phyloP scores from a whole-genome alignment of 30 jellyfish, hydroid and myxozoan species.

The Clytia hemisphaerica region DNA sequence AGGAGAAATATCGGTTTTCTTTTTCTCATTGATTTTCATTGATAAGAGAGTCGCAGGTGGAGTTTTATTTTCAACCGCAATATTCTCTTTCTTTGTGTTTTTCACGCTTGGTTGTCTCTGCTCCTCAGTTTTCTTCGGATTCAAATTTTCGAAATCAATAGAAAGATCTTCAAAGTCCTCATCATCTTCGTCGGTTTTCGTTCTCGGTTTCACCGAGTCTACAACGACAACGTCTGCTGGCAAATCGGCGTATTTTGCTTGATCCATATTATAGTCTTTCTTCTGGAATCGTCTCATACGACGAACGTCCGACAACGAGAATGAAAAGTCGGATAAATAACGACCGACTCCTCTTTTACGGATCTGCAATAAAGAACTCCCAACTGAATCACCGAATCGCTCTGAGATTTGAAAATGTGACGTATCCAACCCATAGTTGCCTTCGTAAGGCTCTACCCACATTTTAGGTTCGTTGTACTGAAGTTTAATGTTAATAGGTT shows the following conservation, averaged over 20 bases:
- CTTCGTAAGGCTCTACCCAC: conserved; percentile 13
- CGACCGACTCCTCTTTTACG: conserved; percentile 22
- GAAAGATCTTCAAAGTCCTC: no score
- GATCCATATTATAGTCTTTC: background rate
- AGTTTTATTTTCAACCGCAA: no score
- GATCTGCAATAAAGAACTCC: conserved; percentile 2
- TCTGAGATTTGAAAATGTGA: conserved; percentile 33
- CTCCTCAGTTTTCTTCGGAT: no score
- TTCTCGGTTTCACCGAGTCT: no score
- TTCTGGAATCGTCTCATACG: conserved; percentile 1
- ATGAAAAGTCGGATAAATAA: conserved; percentile 22
- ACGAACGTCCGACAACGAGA: conserved; percentile 21
- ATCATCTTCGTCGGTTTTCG: no score
- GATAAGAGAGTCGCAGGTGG: no score
- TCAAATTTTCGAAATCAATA: no score
- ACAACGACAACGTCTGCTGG: conserved; percentile 23
- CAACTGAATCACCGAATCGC: conserved; percentile 16
- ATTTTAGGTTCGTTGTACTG: background rate
- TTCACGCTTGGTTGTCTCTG: no score
- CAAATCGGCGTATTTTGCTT: background rate
- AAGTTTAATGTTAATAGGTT: background rate
- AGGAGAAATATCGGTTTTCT: no score
- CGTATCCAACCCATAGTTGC: conserved; percentile 14
- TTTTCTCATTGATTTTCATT: no score
- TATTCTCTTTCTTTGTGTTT: no score